A percentile compares a stretch with the other conserved stretches of the same genome.
phyloP scores from a whole-genome alignment of 2,797 vertebrate genomes.

The Gallirallus australis region DNA sequence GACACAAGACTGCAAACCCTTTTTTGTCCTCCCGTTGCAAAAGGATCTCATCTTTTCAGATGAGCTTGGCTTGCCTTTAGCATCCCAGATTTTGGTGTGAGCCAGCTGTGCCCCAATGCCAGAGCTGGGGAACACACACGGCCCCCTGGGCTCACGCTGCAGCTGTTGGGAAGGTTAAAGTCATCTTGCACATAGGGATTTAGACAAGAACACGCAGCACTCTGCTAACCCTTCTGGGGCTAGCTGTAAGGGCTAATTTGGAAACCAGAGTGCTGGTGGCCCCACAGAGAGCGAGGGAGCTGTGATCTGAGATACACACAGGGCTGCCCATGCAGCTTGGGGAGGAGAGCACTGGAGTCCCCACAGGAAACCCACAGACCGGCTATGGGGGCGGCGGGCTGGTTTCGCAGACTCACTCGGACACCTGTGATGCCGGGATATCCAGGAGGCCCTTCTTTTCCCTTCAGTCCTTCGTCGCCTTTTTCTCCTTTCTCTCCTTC shows the following conservation, averaged over 20 bases:
- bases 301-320: neutral
- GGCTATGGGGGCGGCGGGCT: neutral
- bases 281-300: neutral
- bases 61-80: neutral
- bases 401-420: conserved; percentile 84
- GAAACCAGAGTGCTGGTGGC: neutral
- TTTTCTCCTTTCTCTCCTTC: conserved; percentile 93
- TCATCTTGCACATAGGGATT: rapidly evolving
- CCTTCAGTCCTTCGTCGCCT: conserved; percentile 89
- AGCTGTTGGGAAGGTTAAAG: rapidly evolving
- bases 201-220: neutral
- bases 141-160: neutral
- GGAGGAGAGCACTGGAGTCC: neutral
- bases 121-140: rapidly evolving
- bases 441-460: conserved; percentile 90
- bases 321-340: rapidly evolving
- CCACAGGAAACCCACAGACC: neutral
- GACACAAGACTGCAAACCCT: neutral
- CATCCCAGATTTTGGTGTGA: neutral
- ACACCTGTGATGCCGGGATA: conserved; percentile 88
- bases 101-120: neutral
- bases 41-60: neutral
- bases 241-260: neutral
- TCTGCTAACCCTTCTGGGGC: too few relatives aligned
- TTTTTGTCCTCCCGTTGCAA: neutral